Base-by-base conservation (phyloP, 2,888 invertebrate genomes). In the Endomychus coccineus region DNA sequence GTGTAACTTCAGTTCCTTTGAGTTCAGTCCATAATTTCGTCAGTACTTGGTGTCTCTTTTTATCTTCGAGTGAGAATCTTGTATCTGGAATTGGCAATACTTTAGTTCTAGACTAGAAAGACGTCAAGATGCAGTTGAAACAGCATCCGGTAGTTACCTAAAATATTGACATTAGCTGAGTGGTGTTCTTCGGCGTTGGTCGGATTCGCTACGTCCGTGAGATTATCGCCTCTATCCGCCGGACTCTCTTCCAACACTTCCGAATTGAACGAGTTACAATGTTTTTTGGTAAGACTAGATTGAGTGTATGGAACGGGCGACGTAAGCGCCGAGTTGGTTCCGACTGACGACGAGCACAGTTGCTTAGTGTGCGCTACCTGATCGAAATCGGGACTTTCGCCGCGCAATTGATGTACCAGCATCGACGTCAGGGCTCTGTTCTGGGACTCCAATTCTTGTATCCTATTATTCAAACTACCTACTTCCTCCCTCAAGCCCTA, bases 401-500 rank as follows among this genome's bases (percentile, higher is more conserved):
- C 72, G 7, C 74, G 67, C 44, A 78, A 63, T 56, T 78, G 78
- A 38, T 82, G 77, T 40, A 81, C 76, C 43, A 83, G 66, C 49
- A 83, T 69, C 5, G 80, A 71, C 48, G 80, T 82, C 40, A 88
- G 68, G 16, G 81, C 77, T 36, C 77, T 69, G 66, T 88, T 88
- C 61, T 87, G 85, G 16, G 78, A 72, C 63, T 87, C 87, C 48
- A 87, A 68, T 58, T 87, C 86, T 47, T 80, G 77, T 28, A 87
- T 83, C 41, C 81, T 74, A 42, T 74, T 73, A 54, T 83, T 80
- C 10, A 87, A 70, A 43, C 78, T 77, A 37, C 77, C 73, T 56
- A 87, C 74, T 66, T 87, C 86, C 58, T 86, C 86, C 42, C 83
- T 76, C 37, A 86, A 71, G 52, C 80, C 80, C 85, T 85, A 27